Evolutionary conservation across 2,888 invertebrate species (phyloP).

Genomic region (Odontocerum albicorne): DNA sequence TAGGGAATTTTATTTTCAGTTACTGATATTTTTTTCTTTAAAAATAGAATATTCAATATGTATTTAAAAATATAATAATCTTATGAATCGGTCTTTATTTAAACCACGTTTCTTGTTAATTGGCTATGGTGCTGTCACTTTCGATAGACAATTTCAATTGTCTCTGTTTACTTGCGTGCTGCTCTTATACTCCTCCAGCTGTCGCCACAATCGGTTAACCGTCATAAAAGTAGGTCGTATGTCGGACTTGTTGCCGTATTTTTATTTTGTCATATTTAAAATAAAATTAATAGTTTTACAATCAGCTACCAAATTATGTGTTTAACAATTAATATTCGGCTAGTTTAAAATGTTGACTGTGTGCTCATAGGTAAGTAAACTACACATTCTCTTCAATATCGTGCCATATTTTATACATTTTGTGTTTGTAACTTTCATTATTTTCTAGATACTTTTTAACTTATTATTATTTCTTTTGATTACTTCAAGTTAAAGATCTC

Average conservation of each 20-base stretch:
- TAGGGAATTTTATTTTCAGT: no score
- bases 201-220: conserved; percentile 25
- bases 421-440: conserved; percentile 28
- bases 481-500: not conserved
- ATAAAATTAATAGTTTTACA: conserved; percentile 18
- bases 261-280: conserved; percentile 33
- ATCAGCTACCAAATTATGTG: conserved; percentile 7
- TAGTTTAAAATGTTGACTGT: conserved; percentile 19
- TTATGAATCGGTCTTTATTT: no score
- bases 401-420: conserved; percentile 31
- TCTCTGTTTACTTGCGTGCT: no score
- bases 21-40: no score
- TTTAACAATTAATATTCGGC: conserved; percentile 16
- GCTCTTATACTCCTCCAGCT: no score
- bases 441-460: conserved; percentile 14
- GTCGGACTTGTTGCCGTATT: conserved; percentile 32
- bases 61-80: no score
- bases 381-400: conserved; percentile 16
- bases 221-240: conserved; percentile 33
- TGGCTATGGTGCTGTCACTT: no score
- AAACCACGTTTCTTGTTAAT: no score
- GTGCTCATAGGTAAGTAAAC: conserved; percentile 20
- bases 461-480: conserved; percentile 1
- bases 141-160: no score
- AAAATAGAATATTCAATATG: no score